Conservation (phyloP, 2,797 vertebrate species). For the Chromobotia macracanthus region DNA sequence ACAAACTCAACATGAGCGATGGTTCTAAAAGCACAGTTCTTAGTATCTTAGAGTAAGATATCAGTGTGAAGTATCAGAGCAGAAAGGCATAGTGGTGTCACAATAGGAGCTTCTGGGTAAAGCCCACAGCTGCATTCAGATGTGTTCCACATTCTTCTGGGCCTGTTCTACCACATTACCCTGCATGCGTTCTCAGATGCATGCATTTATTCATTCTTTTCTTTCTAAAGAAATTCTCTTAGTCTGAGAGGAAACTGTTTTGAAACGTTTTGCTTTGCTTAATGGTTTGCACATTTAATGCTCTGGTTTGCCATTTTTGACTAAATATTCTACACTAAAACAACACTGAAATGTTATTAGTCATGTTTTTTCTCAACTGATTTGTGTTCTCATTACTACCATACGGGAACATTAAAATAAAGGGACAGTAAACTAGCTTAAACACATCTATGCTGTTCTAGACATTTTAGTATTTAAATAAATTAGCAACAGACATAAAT, state of each 20-base stretch:
- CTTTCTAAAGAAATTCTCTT: constrained; percentile 9
- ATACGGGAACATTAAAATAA: constrained; percentile 7
- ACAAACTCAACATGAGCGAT: constrained; percentile 2
- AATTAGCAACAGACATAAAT: neutral
- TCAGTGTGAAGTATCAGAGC: constrained; percentile 8
- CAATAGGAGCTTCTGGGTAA: neutral
- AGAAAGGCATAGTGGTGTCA: constrained; percentile 16
- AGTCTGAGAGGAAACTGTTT: neutral
- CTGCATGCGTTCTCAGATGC: neutral
- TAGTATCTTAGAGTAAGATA: constrained; percentile 13
- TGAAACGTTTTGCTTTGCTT: neutral
- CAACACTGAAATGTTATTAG: too few relatives aligned
- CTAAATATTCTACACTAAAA: neutral
- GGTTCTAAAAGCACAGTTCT: constrained; percentile 18
- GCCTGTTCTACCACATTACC: neutral
- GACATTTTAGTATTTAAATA: neutral
- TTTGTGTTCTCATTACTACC: neutral
- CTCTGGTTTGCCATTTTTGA: neutral
- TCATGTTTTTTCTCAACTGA: neutral
- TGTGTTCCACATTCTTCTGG: neutral
- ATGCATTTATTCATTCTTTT: neutral
- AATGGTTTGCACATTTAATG: neutral
- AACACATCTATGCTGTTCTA: neutral
- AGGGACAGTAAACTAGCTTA: neutral
- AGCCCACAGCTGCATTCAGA: neutral